These are phyloP conservation scores for Spea bombifrons DNA, from an alignment of 2,113 vertebrate species.

Conservation along the genomic window DNA sequence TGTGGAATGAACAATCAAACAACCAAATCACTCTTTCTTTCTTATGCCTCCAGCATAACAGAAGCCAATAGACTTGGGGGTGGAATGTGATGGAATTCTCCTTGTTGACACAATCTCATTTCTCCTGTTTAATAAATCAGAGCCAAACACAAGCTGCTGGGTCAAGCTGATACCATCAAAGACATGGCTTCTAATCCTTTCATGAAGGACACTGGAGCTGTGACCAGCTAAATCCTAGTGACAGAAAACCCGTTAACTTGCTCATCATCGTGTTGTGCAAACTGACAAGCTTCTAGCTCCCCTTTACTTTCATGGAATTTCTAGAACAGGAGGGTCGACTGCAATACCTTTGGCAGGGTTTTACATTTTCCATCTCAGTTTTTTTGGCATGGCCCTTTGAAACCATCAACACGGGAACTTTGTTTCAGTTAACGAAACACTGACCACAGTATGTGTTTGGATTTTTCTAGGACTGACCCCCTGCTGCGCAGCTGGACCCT, in stretches of 20 bases:
- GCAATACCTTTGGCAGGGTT: neutral
- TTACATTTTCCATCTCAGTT: constrained; percentile 15
- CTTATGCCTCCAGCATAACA: neutral
- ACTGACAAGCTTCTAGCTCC: neutral
- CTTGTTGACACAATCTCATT: neutral
- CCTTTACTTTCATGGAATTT: too few relatives aligned
- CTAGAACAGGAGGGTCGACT: neutral
- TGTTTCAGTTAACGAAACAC: constrained; percentile 7
- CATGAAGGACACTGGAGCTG: neutral
- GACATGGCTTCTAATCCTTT: constrained; percentile 17
- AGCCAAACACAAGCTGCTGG: constrained; percentile 13
- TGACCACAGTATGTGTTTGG: constrained; percentile 8
- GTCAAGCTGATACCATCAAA: constrained; percentile 17
- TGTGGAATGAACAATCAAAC: neutral
- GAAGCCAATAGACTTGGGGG: neutral
- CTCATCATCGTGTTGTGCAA: neutral
- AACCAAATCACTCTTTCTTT: neutral
- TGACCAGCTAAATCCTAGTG: neutral
- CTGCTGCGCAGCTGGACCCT: neutral
- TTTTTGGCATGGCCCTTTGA: neutral
- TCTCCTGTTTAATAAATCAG: neutral
- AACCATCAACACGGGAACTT: neutral
- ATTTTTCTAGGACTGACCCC: neutral
- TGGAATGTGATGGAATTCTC: neutral
- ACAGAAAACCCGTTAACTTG: neutral